These are phyloP conservation scores for Phrynocephalus versicolor DNA, from an alignment of 2,113 vertebrate genomes.

Conservation along the genomic window DNA sequence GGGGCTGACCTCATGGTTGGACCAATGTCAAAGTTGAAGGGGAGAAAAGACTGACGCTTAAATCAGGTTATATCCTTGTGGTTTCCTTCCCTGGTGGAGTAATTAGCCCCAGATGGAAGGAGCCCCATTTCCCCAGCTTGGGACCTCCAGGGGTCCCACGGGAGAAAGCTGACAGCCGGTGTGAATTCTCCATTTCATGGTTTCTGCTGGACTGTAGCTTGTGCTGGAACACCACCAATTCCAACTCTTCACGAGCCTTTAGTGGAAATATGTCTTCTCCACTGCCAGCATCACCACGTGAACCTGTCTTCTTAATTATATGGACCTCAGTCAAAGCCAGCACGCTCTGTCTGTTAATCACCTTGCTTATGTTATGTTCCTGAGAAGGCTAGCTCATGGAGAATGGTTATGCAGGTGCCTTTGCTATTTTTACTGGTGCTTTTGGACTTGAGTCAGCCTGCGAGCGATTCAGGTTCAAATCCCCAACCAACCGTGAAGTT, in stretches of 20 bases:
- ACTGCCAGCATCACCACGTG: neutral
- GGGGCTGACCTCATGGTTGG: slow-evolving; percentile 33
- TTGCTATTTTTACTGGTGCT: neutral
- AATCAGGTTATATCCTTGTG: slow-evolving; percentile 52
- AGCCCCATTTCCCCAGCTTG: slow-evolving; percentile 31
- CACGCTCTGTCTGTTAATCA: neutral
- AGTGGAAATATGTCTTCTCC: neutral
- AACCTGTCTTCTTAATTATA: slow-evolving; percentile 6
- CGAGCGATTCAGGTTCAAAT: neutral
- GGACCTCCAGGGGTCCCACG: slow-evolving; percentile 15
- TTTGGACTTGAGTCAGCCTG: neutral
- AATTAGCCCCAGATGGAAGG: slow-evolving; percentile 46
- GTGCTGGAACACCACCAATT: neutral
- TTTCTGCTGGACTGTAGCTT: slow-evolving; percentile 12
- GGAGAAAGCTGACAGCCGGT: slow-evolving; percentile 16
- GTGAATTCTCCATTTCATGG: slow-evolving; percentile 11
- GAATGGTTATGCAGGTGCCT: neutral
- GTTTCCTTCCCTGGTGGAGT: slow-evolving; percentile 53
- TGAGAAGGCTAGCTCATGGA: neutral
- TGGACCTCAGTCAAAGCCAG: neutral
- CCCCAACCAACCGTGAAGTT: neutral
- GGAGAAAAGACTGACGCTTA: slow-evolving; percentile 38
- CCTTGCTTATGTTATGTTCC: neutral
- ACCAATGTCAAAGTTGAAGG: slow-evolving; percentile 30
- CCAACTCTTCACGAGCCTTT: neutral